Conservation (phyloP, 2,113 vertebrate genomes). For the Puntigrus tetrazona region DNA sequence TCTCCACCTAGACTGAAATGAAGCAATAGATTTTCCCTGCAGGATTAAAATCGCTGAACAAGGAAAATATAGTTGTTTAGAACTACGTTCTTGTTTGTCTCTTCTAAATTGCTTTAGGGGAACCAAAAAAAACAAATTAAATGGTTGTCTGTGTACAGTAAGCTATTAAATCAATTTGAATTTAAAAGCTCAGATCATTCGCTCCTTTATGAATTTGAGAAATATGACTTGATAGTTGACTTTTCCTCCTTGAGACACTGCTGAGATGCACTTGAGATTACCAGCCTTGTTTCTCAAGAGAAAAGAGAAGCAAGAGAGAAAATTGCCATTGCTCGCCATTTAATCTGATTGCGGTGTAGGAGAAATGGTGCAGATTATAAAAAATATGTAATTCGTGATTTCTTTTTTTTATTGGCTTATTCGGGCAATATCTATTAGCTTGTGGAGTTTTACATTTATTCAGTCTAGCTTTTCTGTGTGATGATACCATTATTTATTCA, state of each 20-base stretch:
- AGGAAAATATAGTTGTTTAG: not conserved
- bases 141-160: not conserved
- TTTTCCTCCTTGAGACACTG: not conserved
- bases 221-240: not conserved
- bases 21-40: not conserved
- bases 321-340: not conserved
- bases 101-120: conserved; percentile 11
- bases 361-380: not conserved
- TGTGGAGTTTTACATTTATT: not conserved
- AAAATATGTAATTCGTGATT: not conserved
- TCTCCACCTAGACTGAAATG: not conserved
- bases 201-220: not conserved
- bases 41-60: not conserved
- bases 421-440: not conserved
- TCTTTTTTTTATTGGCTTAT: not conserved
- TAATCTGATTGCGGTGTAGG: not conserved
- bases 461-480: not conserved
- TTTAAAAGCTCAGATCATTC: not conserved
- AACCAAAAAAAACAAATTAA: not conserved
- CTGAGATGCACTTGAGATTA: not conserved
- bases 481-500: not conserved
- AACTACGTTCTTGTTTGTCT: not conserved
- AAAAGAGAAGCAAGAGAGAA: not conserved
- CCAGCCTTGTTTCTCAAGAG: not conserved
- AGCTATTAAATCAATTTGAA: not conserved